Evolutionary conservation across 2,113 vertebrate species (phyloP), one percentile per base, ranked within the genome.

Genomic region (Fukomys damarensis): DNA sequence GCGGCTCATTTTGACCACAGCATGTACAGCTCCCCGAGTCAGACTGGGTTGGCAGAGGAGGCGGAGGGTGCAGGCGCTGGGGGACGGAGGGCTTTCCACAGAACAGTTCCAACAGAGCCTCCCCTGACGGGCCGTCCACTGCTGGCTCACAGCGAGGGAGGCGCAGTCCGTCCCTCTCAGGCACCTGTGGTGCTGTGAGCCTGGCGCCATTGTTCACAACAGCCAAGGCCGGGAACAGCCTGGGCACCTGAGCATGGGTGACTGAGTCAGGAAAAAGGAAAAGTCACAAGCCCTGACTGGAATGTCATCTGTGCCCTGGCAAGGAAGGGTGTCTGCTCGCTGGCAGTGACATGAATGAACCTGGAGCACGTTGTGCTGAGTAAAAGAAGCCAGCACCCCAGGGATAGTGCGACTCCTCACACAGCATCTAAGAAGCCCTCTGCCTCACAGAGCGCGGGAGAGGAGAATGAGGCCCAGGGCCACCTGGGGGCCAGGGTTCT

Each of bases 261-360:
- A 61, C 11, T 59, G 38, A 32, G 16, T 59, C 58, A 35, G 38
- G 9, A 81, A n/a, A 58, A 49, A 49, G 43, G 28, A 32, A 10
- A 35, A 35, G 17, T 2, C 2, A 30, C 16, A 35, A 2, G 56
- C 11, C 8, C 1, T 24, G 56, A 11, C 7, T 43, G 17, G n/a
- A 56, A n/a, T 20, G 19, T 32, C 72, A 32, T 49, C 59, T 0
- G 32, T 4, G 12, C 56, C 46, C 24, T 26, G 35, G 2, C 7
- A 35, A 26, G 12, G 30, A 89, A 46, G 63, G 59, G 14, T n/a
- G 24, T 52, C 22, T 20, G 24, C 12, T 46, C 38, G 43, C 14
- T 10, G 43, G 58, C 38, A 63, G 38, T 26, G 43, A 32, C 8
- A 19, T 19, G 20, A n/a, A 16, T 66, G 61, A n/a, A 35, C 7